phyloP scores from a whole-genome alignment of 1,140 invertebrate genomes.

The Drosophila chauvacae region DNA sequence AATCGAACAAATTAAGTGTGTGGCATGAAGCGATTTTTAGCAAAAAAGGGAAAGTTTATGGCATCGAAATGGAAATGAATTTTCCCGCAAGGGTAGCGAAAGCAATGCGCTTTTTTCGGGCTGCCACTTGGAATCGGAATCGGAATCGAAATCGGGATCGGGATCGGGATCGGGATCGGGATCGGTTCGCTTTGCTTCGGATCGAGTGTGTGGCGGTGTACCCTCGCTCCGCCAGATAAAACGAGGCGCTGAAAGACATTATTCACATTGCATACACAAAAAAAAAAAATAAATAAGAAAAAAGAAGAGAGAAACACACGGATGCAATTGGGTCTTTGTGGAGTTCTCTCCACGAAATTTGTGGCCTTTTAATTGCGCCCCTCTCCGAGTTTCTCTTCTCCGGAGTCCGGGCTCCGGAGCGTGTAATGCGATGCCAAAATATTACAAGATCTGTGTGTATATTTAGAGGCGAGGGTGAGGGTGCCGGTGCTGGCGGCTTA shows the following conservation, averaged over 20 bases:
- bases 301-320: slow-evolving; percentile 12
- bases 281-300: slow-evolving; percentile 2
- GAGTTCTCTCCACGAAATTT: slow-evolving; percentile 31
- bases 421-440: slow-evolving; percentile 79
- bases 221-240: slow-evolving; percentile 59
- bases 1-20: slow-evolving; percentile 40
- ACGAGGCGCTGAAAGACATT: slow-evolving; percentile 78
- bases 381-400: background rate
- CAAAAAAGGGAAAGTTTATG: slow-evolving; percentile 47
- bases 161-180: slow-evolving; percentile 33
- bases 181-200: slow-evolving; percentile 35
- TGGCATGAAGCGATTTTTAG: slow-evolving; percentile 48
- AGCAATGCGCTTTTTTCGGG: slow-evolving; percentile 72
- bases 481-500: slow-evolving; percentile 39
- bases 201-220: slow-evolving; percentile 37
- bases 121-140: slow-evolving; percentile 18
- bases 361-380: slow-evolving; percentile 39
- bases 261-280: slow-evolving; percentile 72
- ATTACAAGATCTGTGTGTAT: slow-evolving; percentile 45
- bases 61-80: slow-evolving; percentile 48
- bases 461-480: slow-evolving; percentile 31
- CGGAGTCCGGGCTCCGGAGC: slow-evolving; percentile 2
- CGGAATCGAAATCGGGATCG: slow-evolving; percentile 19
- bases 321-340: slow-evolving; percentile 37
- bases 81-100: slow-evolving; percentile 50